Conservation (phyloP, 2,113 vertebrate genomes). For the Chauna torquata region DNA sequence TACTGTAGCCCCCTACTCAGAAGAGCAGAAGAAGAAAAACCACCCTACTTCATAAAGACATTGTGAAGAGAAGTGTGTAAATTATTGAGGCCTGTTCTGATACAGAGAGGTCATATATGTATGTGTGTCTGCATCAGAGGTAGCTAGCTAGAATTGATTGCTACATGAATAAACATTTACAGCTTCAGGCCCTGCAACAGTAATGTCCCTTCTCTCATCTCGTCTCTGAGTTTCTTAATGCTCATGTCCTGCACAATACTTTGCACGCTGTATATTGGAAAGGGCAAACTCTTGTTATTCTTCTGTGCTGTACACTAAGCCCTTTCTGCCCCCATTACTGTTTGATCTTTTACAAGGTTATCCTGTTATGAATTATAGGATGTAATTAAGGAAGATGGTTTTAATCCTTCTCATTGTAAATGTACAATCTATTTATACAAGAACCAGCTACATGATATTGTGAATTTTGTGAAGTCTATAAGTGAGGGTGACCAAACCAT, state of each 20-base stretch:
- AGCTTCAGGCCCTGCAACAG: background rate
- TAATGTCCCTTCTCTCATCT: background rate
- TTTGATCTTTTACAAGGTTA: slow-evolving; percentile 56
- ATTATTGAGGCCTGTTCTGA: slow-evolving; percentile 19
- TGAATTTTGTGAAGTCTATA: slow-evolving; percentile 4
- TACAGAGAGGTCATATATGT: background rate
- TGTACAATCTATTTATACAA: slow-evolving; percentile 51
- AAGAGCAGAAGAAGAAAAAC: background rate
- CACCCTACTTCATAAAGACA: background rate
- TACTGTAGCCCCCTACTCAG: background rate
- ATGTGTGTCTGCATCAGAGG: background rate
- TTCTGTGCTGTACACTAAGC: background rate
- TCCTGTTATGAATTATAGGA: slow-evolving; percentile 35
- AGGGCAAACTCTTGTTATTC: background rate
- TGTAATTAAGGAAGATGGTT: slow-evolving; percentile 49
- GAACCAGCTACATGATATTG: background rate
- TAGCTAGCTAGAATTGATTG: slow-evolving; percentile 25
- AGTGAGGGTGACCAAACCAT: slow-evolving; percentile 35
- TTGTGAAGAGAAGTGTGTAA: background rate
- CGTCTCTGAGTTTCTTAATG: background rate
- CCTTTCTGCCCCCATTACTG: background rate
- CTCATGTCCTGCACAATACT: background rate
- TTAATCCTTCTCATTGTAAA: slow-evolving; percentile 56
- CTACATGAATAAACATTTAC: slow-evolving; percentile 50
- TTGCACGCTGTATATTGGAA: background rate